These are phyloP conservation scores for Phrynocephalus forsythii DNA, from an alignment of 2,797 vertebrate genomes.

Conservation along the genomic window DNA sequence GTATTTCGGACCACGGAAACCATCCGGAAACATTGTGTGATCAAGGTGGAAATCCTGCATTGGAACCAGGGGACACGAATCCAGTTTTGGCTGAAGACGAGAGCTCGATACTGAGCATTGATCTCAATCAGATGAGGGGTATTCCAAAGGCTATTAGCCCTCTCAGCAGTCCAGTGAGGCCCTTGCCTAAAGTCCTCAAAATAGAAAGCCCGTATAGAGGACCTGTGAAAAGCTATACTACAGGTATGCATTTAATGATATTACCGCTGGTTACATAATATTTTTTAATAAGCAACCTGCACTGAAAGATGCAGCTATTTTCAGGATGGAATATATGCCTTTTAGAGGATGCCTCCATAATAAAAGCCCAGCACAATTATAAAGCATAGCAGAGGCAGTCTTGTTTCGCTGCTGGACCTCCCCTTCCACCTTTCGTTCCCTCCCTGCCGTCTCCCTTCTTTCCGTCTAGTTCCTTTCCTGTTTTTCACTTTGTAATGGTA, in stretches of 20 bases:
- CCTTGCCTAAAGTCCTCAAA: conserved; percentile 79
- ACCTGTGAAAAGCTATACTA: conserved; percentile 84
- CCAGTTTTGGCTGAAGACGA: conserved; percentile 84
- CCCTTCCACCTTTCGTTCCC: background rate
- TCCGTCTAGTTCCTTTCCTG: background rate
- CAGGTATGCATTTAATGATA: conserved; percentile 80
- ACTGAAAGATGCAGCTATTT: background rate
- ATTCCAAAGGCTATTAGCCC: conserved; percentile 94
- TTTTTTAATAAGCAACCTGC: background rate
- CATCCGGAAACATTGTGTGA: conserved; percentile 53
- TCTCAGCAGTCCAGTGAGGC: conserved; percentile 89
- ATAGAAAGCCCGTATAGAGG: conserved; percentile 79
- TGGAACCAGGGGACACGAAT: conserved; percentile 66
- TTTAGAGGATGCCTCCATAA: background rate
- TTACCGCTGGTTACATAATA: background rate
- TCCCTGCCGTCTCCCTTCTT: background rate
- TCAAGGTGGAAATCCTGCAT: conserved; percentile 48
- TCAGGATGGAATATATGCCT: background rate
- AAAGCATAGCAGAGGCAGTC: background rate
- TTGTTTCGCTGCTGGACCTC: background rate
- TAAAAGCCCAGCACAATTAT: background rate
- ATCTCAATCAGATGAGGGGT: conserved; percentile 86
- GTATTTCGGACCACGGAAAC: conserved; percentile 64
- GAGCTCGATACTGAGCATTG: conserved; percentile 91
- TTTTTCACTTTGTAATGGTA: background rate